Percentiles rank a stretch among this genome's conserved stretches.
Conservation (phyloP, 2,797 vertebrate species). For the Oreonectes daqikongensis region DNA sequence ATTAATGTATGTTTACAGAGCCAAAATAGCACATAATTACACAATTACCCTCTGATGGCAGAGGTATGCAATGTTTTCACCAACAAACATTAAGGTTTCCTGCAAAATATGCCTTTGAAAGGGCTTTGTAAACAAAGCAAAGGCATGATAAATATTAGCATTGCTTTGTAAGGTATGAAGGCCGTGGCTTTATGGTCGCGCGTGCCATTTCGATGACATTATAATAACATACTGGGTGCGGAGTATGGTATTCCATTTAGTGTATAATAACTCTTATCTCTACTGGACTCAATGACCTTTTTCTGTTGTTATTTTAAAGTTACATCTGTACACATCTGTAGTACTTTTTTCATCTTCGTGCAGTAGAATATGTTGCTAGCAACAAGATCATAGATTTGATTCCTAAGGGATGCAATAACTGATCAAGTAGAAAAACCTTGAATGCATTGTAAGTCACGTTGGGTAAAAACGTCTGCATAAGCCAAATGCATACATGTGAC, state of each 20-base stretch:
- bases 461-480: neutral
- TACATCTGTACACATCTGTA: neutral
- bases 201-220: slow-evolving; percentile 28
- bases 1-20: slow-evolving; percentile 76
- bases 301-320: neutral
- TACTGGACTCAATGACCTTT: neutral
- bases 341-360: neutral
- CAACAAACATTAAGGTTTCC: slow-evolving; percentile 70
- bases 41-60: slow-evolving; percentile 73
- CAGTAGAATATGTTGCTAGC: neutral
- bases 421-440: neutral
- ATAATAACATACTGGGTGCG: slow-evolving; percentile 19
- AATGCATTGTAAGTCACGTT: neutral
- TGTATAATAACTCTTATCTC: slow-evolving; percentile 1
- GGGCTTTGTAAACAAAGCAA: slow-evolving; percentile 75
- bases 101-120: slow-evolving; percentile 74
- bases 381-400: neutral
- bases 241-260: neutral
- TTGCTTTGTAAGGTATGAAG: slow-evolving; percentile 64
- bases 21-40: slow-evolving; percentile 82
- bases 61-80: slow-evolving; percentile 73
- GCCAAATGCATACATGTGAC: neutral
- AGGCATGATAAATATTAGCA: slow-evolving; percentile 39
- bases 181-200: neutral
- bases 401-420: neutral